Percentiles rank a stretch among this genome's conserved stretches.
phyloP scores from a whole-genome alignment of 2,888 invertebrate genomes.

The Rotaria macrura region DNA sequence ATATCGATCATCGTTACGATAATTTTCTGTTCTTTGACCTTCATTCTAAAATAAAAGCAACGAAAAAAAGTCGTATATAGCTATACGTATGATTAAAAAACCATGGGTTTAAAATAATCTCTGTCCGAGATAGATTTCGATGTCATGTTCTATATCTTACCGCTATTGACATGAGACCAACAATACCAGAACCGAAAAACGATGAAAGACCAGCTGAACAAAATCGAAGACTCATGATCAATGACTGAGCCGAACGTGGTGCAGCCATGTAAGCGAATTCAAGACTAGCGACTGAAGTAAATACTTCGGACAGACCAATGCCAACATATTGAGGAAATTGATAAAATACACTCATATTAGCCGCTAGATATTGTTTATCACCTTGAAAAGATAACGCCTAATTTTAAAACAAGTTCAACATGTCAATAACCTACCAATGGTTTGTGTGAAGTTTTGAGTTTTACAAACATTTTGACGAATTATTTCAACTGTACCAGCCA shows the following conservation, averaged over 20 bases:
- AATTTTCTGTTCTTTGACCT: neutral
- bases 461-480: neutral
- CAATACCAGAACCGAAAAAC: conserved; percentile 45
- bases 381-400: conserved; percentile 37
- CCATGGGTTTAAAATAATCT: too few species aligned
- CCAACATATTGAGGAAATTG: conserved; percentile 54
- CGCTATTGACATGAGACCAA: neutral
- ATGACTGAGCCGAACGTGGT: conserved; percentile 52
- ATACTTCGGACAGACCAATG: conserved; percentile 53
- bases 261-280: conserved; percentile 53
- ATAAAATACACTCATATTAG: conserved; percentile 51
- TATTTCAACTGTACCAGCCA: neutral
- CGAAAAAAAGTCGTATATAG: neutral
- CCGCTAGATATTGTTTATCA: conserved; percentile 48
- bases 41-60: neutral
- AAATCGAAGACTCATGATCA: conserved; percentile 53
- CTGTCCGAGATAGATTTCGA: neutral
- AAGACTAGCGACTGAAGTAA: conserved; percentile 53
- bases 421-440: neutral
- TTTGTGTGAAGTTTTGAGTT: neutral
- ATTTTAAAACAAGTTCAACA: neutral
- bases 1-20: neutral
- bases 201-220: conserved; percentile 52
- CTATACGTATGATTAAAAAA: too few species aligned
- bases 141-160: neutral